Evolutionary conservation across 2,797 vertebrate species (phyloP), one percentile per base, ranked within the genome.

Genomic region (Podarcis siculus): DNA sequence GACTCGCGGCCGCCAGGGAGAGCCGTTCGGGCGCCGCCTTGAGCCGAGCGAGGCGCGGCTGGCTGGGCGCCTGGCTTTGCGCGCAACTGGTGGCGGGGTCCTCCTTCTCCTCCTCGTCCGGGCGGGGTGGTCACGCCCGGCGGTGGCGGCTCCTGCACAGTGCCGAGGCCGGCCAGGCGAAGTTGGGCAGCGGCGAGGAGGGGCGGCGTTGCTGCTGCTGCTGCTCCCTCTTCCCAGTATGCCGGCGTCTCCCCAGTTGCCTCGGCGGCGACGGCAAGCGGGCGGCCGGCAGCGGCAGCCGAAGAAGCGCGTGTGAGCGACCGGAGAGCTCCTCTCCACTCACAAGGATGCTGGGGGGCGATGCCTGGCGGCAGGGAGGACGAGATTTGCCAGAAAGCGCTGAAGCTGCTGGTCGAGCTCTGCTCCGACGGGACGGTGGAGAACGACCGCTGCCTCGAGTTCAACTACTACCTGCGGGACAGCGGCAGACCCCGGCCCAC

Each of bases 361-460:
- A 99, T 99, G 99, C 98, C 98, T 98, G 98, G 98, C 97, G 98
- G 98, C 98, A 98, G 97, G 98, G 98, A 99, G 98, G 98, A 98
- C 97, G 98, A 98, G 98, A 98, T 99, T 97, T 99, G 99, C 98
- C 98, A 98, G 97, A 98, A 98, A 97, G 99, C 99, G 94, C 98
- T 99, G 95, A 98, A 98, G 97, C 98, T 99, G 96, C 97, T 99
- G 95, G 98, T 98, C 93, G 98, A 99, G 97, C 98, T 99, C 92
- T 99, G 99, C 94, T 98, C 98, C 95, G 98, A 97, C 90, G 98
- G 98, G 92, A 98, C 98, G 96, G 98, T 99, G 96, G 98, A 99
- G 93, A 98, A 98, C 97, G 98, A 99, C 90, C 98, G 98, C 97
- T 99, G 99, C 95, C 96, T 98, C 95, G 98, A 99, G 98, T 99